Conservation (phyloP, 2,113 vertebrate species). For the Rousettus leschenaultii region DNA sequence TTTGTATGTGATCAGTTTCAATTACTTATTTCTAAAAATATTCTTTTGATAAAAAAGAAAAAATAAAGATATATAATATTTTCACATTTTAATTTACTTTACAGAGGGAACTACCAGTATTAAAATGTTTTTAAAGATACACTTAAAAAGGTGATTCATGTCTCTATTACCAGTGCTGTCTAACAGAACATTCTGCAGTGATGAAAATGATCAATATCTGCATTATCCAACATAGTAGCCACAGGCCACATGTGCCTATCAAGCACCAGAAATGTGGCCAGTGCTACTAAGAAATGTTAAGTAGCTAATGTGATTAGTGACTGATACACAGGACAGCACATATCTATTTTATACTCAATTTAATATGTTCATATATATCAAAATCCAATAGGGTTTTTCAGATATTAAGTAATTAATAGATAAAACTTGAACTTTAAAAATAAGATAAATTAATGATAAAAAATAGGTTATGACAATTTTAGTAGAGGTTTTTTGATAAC, state of each 20-base stretch:
- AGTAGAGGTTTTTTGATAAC: neutral
- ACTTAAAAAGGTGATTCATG: neutral
- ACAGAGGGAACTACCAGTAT: neutral
- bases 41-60: conserved; percentile 14
- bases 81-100: neutral
- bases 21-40: conserved; percentile 42
- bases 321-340: neutral
- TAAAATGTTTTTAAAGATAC: neutral
- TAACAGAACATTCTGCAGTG: neutral
- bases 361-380: neutral
- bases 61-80: neutral
- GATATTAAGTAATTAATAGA: neutral
- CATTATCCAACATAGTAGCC: neutral
- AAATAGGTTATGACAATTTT: neutral
- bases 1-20: neutral
- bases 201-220: neutral
- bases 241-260: neutral
- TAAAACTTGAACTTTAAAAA: neutral
- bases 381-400: neutral
- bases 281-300: neutral
- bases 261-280: neutral
- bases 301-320: neutral
- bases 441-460: neutral
- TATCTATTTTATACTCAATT: neutral
- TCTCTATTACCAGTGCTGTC: neutral